phyloP scores from a whole-genome alignment of 2,797 vertebrate species.

The Neopelma chrysocephalum region DNA sequence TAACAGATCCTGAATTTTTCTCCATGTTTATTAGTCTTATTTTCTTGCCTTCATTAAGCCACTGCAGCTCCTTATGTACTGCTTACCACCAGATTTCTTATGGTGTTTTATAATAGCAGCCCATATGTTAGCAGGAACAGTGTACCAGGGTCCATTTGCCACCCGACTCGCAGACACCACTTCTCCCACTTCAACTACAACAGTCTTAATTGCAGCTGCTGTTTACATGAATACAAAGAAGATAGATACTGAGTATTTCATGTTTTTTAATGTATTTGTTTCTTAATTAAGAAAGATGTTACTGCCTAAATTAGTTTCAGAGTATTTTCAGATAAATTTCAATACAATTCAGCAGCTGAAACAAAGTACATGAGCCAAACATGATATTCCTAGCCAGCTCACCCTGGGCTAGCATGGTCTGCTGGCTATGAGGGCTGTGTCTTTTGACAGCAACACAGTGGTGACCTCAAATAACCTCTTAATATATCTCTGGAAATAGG shows the following conservation, averaged over 20 bases:
- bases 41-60: not conserved
- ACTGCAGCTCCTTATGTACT: not conserved
- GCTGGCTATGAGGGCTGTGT: not conserved
- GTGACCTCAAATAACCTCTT: constrained; percentile 53
- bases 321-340: constrained; percentile 2
- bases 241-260: not conserved
- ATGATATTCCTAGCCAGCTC: not conserved
- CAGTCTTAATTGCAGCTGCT: not conserved
- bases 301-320: not conserved
- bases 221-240: not conserved
- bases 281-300: not conserved
- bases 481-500: constrained; percentile 29
- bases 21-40: not conserved
- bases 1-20: not conserved
- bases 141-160: not conserved
- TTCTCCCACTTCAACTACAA: not conserved
- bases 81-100: not conserved
- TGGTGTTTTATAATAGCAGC: not conserved
- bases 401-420: constrained; percentile 6
- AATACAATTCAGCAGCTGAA: not conserved
- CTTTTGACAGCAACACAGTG: constrained; percentile 10
- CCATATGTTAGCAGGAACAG: not conserved
- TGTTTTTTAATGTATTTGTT: not conserved
- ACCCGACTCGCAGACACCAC: not conserved
- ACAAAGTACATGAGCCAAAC: not conserved